Evolutionary conservation across 2,113 vertebrate species (phyloP), one percentile per base, ranked within the genome.

Genomic region (Amphiprion ocellaris): DNA sequence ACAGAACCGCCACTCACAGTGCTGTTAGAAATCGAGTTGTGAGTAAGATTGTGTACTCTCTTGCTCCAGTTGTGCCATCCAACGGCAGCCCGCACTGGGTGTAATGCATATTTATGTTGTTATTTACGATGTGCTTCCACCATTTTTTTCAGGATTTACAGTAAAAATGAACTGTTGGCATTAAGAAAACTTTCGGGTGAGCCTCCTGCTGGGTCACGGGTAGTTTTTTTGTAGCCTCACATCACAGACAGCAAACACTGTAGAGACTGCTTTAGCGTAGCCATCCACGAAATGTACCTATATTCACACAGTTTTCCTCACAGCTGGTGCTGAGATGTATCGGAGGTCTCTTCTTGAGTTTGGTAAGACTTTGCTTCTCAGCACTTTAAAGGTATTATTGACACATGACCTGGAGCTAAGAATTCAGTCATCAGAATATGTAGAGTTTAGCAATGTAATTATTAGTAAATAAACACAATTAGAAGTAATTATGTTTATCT

Each of bases 41-140:
- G 30, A 91, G 90, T 37, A 94, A 95, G 85, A 47, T 53, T 0
- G 71, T 93, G 10, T 86, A 83, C 15, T 74, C 87, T 15, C 76
- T 93, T 5, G 85, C 69, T 37, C 68, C 87, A 21, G 89, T 75
- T 26, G 55, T 74, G 52, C 53, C 33, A 0, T 69, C 72, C 19
- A 81, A 91, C 39, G 59, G 65, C 39, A 93, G 89, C 72, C 87
- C 93, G 56, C 94, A 94, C 37, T 98, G 97, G 97, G 96, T 98
- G 9, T 99, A 92, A 95, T 47, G 16, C 24, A 21, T 71, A 16
- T 59, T 81, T 69, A 23, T 49, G 1, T 10, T 21, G 1, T 46
- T 53, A 0, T 69, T 26, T 61, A 12, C 53, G 26, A 50, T 71
- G 49, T 39, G 24, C 28, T 33, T 6, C 30, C 52, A 70, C 77